phyloP scores from a whole-genome alignment of 2,888 invertebrate species.

The Macaria liturata region DNA sequence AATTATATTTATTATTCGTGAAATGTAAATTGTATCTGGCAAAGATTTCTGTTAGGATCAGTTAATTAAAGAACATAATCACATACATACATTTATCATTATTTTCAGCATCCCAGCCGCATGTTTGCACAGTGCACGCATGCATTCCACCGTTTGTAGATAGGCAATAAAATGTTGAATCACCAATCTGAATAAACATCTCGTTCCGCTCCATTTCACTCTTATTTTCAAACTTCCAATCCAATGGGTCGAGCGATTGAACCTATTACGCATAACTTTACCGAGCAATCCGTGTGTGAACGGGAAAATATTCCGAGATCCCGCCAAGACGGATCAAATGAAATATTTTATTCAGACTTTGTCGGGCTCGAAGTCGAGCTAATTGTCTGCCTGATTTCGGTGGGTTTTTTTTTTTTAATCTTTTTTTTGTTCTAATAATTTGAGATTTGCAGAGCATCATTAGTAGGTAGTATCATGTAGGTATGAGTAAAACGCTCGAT shows the following conservation, averaged over 20 bases:
- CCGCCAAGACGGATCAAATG: constrained; percentile 25
- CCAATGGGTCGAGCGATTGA: constrained; percentile 67
- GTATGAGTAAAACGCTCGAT: too few relatives aligned
- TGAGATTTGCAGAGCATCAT: too few relatives aligned
- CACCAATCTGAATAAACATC: constrained; percentile 67
- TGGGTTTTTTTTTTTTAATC: too few relatives aligned
- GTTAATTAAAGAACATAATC: too few relatives aligned
- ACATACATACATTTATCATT: too few relatives aligned
- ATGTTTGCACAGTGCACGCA: constrained; percentile 24
- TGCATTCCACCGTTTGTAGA: constrained; percentile 25
- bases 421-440: too few relatives aligned
- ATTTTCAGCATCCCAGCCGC: background rate
- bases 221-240: constrained; percentile 75
- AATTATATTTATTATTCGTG: too few relatives aligned
- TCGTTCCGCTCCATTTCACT: constrained; percentile 70
- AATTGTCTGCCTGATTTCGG: too few relatives aligned
- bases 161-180: constrained; percentile 60
- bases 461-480: too few relatives aligned
- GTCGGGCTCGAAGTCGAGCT: too few relatives aligned
- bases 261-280: constrained; percentile 70
- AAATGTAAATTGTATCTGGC: too few relatives aligned
- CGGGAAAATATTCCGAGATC: constrained; percentile 52
- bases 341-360: constrained; percentile 12
- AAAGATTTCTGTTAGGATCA: too few relatives aligned
- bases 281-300: constrained; percentile 58